Evolutionary conservation across 2,888 invertebrate genomes (phyloP).

Genomic region (Notodonta dromedarius): DNA sequence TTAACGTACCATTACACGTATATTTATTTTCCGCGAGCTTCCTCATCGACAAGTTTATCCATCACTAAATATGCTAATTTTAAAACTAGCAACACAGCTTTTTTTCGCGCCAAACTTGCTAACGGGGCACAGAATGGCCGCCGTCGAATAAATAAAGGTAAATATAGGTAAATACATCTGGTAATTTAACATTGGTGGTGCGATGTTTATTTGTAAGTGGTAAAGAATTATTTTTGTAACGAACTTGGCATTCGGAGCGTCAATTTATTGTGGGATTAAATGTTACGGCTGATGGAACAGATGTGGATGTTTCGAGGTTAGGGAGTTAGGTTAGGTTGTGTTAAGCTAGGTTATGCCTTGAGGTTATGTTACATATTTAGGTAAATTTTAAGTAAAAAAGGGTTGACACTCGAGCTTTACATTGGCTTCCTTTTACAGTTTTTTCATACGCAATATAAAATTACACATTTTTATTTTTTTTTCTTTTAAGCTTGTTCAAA

Average conservation of each 20-base stretch:
- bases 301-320: constrained; percentile 20
- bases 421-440: too few relatives aligned
- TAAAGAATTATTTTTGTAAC: constrained; percentile 43
- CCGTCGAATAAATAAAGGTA: constrained; percentile 57
- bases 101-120: constrained; percentile 40
- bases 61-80: constrained; percentile 45
- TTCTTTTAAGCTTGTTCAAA: too few relatives aligned
- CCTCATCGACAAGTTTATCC: constrained; percentile 35
- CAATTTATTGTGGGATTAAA: constrained; percentile 19
- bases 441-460: too few relatives aligned
- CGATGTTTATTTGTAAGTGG: constrained; percentile 32
- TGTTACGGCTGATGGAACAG: constrained; percentile 8
- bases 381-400: not conserved
- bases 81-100: constrained; percentile 46
- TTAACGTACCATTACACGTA: constrained; percentile 21
- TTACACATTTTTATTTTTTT: too few relatives aligned
- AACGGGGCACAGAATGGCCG: constrained; percentile 41
- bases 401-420: too few relatives aligned
- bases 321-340: constrained; percentile 12
- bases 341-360: not conserved
- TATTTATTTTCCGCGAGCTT: constrained; percentile 26
- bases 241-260: constrained; percentile 48
- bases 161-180: constrained; percentile 53
- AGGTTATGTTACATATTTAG: not conserved
- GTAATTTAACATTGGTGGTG: constrained; percentile 25